phyloP scores from a whole-genome alignment of 37 sponge, comb jelly and placozoan species.

The Halisarca cf. caerulea region DNA sequence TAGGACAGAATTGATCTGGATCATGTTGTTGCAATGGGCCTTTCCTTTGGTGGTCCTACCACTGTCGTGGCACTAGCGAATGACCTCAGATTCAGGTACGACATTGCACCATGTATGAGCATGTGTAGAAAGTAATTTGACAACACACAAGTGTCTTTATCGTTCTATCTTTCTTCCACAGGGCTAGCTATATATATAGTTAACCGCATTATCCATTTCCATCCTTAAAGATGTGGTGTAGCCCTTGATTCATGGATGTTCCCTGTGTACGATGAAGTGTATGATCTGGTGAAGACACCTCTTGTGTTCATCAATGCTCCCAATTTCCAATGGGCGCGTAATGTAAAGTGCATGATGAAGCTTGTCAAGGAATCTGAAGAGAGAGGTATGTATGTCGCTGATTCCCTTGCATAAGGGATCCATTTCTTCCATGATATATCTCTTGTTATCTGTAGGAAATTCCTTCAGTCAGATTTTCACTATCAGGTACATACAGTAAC shows the following conservation, averaged over 20 bases:
- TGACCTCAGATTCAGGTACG: constrained; percentile 67
- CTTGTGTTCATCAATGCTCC: constrained; percentile 72
- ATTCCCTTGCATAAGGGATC: too few species aligned
- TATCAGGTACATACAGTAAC: too few species aligned
- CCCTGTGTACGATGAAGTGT: constrained; percentile 53
- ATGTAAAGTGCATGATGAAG: not conserved
- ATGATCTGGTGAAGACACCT: constrained; percentile 50
- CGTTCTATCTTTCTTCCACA: not conserved
- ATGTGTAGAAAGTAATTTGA: too few species aligned
- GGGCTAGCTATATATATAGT: too few species aligned
- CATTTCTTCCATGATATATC: too few species aligned
- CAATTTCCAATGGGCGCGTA: constrained; percentile 13
- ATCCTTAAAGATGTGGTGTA: constrained; percentile 54
- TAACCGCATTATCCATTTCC: too few species aligned
- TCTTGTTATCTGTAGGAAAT: too few species aligned
- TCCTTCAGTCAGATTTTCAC: too few species aligned
- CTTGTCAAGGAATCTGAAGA: not conserved
- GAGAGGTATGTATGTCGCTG: not conserved
- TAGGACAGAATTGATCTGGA: constrained; percentile 58
- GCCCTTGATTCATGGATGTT: constrained; percentile 74
- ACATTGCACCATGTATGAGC: too few species aligned
- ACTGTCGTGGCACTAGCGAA: constrained; percentile 57
- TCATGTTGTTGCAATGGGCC: constrained; percentile 62
- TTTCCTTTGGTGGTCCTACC: constrained; percentile 77
- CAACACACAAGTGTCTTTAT: too few species aligned